These are phyloP conservation scores for Ariolimax columbianus DNA, from an alignment of 2,888 invertebrate species.

Conservation along the genomic window DNA sequence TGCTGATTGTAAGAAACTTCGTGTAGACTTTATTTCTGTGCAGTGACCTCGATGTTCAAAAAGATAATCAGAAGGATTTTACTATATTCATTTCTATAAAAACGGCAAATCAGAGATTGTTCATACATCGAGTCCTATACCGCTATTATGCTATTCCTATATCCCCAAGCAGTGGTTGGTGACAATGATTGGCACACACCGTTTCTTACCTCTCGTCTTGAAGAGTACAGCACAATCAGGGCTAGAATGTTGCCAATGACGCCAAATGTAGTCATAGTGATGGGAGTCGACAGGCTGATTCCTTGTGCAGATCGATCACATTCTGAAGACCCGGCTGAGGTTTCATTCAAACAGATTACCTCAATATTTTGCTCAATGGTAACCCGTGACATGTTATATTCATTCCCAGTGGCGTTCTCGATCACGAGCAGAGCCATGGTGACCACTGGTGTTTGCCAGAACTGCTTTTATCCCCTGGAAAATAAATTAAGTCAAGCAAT, in stretches of 20 bases:
- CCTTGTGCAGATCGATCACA: slow-evolving; percentile 61
- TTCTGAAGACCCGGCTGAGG: background rate
- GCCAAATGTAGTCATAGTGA: slow-evolving; percentile 67
- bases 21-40: no score
- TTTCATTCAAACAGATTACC: slow-evolving; percentile 54
- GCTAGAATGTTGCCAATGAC: slow-evolving; percentile 77
- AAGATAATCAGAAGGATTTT: no score
- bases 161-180: no score
- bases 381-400: slow-evolving; percentile 34
- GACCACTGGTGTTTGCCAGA: background rate
- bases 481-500: background rate
- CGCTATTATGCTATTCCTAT: no score
- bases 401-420: slow-evolving; percentile 34
- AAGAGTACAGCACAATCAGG: slow-evolving; percentile 70
- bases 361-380: slow-evolving; percentile 53
- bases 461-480: background rate
- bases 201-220: slow-evolving; percentile 47
- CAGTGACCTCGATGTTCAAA: no score
- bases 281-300: slow-evolving; percentile 67
- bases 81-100: no score
- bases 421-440: background rate
- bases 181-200: background rate
- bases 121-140: no score
- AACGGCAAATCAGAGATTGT: no score
- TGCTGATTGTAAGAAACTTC: no score